phyloP scores from a whole-genome alignment of 1,140 invertebrate genomes.

The Aphidius ervi region DNA sequence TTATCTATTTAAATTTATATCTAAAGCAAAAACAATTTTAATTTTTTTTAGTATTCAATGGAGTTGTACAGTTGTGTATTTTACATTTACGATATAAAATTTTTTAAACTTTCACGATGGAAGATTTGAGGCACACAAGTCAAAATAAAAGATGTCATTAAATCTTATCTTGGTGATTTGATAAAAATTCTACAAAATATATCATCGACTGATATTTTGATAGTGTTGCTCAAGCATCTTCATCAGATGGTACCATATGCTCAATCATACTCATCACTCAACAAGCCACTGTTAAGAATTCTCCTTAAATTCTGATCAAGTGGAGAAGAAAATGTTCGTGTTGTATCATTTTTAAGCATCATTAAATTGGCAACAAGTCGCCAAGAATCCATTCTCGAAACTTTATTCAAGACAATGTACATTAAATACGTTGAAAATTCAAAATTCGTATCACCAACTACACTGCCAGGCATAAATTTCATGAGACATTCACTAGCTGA shows the following conservation, averaged over 20 bases:
- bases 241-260: constrained; percentile 80
- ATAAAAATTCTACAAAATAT: constrained; percentile 66
- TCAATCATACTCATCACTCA: constrained; percentile 61
- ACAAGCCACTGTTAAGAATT: constrained; percentile 74
- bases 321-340: constrained; percentile 78
- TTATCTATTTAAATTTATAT: no score
- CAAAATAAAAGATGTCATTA: constrained; percentile 68
- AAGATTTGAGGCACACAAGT: constrained; percentile 56
- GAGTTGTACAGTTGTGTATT: constrained; percentile 82
- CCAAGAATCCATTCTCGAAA: constrained; percentile 64
- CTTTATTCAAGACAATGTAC: constrained; percentile 82
- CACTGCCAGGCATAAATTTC: constrained; percentile 89
- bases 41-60: constrained; percentile 71
- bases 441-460: constrained; percentile 86
- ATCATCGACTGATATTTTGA: constrained; percentile 72
- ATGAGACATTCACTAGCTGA: constrained; percentile 92
- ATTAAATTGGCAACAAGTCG: constrained; percentile 73
- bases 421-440: constrained; percentile 89
- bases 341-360: constrained; percentile 83
- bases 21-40: constrained; percentile 16
- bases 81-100: constrained; percentile 64
- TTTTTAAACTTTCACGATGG: constrained; percentile 64
- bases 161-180: constrained; percentile 55
- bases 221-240: constrained; percentile 80
- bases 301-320: constrained; percentile 78